phyloP scores from a whole-genome alignment of 1,140 invertebrate species.

The Glossosoma conforme region DNA sequence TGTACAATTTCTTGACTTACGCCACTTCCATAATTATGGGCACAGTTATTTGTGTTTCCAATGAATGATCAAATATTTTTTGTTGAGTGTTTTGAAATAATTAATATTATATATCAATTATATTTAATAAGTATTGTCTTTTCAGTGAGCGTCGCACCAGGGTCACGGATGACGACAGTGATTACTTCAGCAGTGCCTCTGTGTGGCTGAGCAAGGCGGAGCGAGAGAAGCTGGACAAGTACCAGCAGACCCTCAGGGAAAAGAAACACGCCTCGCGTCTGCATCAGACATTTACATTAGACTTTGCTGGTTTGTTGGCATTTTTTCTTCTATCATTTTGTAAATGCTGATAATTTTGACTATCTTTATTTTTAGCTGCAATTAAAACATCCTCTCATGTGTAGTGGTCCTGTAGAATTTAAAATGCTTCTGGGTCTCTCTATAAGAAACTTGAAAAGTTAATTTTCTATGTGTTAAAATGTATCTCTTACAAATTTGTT shows the following conservation, averaged over 20 bases:
- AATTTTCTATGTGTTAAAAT: too few relatives aligned
- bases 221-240: constrained; percentile 61
- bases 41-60: too few relatives aligned
- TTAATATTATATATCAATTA: background rate
- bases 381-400: background rate
- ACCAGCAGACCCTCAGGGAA: constrained; percentile 64
- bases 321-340: background rate
- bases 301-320: constrained; percentile 70
- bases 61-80: too few relatives aligned
- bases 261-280: constrained; percentile 65
- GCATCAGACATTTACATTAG: constrained; percentile 69
- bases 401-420: constrained; percentile 3
- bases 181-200: constrained; percentile 82
- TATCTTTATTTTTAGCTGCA: background rate
- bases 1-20: too few relatives aligned
- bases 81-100: too few relatives aligned
- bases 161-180: constrained; percentile 92
- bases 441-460: too few relatives aligned
- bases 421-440: constrained; percentile 9
- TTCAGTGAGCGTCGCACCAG: constrained; percentile 74
- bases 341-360: background rate
- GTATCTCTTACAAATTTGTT: too few relatives aligned
- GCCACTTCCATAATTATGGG: too few relatives aligned
- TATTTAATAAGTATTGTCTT: constrained; percentile 17
- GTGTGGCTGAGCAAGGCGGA: constrained; percentile 75